These are phyloP conservation scores for Apostichopus leukothele DNA, from an alignment of 53 echinoderm and acorn worm genomes.

Conservation along the genomic window DNA sequence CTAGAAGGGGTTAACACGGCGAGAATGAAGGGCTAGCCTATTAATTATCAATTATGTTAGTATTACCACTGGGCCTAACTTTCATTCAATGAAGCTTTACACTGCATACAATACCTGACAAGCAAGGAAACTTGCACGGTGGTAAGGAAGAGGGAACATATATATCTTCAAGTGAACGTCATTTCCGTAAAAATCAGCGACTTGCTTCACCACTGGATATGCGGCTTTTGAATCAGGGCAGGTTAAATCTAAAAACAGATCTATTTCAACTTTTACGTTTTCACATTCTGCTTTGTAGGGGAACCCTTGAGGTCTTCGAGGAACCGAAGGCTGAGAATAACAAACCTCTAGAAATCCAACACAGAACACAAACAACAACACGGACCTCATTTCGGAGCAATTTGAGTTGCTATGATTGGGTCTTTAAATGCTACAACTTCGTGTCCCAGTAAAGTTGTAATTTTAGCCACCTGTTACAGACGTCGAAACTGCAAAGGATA, in stretches of 20 bases:
- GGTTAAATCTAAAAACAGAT: conserved; percentile 48
- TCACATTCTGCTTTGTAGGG: neutral
- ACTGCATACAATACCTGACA: conserved; percentile 4
- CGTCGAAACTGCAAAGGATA: too few relatives aligned
- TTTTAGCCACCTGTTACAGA: too few relatives aligned
- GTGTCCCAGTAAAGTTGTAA: too few relatives aligned
- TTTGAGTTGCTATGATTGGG: neutral
- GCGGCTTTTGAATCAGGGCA: conserved; percentile 50
- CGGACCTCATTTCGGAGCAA: neutral
- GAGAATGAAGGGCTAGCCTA: too few relatives aligned
- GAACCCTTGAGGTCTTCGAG: neutral
- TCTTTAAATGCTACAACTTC: too few relatives aligned
- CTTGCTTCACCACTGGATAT: conserved; percentile 39
- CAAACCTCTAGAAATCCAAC: neutral
- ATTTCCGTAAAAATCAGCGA: conserved; percentile 44
- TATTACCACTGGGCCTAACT: too few relatives aligned
- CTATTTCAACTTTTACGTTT: conserved; percentile 34
- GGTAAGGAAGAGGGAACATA: conserved; percentile 57
- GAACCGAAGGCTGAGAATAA: neutral
- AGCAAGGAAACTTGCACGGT: conserved; percentile 42
- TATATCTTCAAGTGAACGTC: conserved; percentile 9
- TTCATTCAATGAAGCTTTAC: too few relatives aligned
- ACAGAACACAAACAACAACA: neutral
- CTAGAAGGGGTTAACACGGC: too few relatives aligned
- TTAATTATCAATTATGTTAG: too few relatives aligned